Conservation (phyloP, 2,888 invertebrate species). For the Panopea generosa region DNA sequence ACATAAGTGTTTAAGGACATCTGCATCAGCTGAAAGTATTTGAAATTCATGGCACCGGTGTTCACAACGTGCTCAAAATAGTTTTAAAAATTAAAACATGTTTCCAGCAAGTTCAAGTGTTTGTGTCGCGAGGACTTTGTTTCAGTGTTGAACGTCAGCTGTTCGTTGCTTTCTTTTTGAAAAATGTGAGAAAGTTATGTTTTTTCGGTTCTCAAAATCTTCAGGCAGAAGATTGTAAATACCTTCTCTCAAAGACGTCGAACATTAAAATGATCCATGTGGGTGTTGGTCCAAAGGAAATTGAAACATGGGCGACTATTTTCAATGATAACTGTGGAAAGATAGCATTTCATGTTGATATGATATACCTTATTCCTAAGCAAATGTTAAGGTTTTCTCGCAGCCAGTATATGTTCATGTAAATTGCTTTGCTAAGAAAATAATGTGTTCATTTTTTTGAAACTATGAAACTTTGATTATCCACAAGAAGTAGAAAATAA, state of each 20-base stretch:
- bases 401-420: no score
- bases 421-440: no score
- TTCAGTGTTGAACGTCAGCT: constrained; percentile 5
- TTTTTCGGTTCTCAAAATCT: constrained; percentile 6
- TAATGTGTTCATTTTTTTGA: no score
- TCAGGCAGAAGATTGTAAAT: constrained; percentile 2
- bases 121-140: not conserved
- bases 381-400: not conserved
- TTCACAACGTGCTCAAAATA: no score
- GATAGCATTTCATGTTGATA: constrained; percentile 10
- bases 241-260: not conserved
- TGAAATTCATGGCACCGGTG: no score
- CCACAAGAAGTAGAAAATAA: no score
- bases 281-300: no score
- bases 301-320: constrained; percentile 22
- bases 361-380: constrained; percentile 6
- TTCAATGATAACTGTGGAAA: constrained; percentile 10
- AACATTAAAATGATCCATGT: constrained; percentile 5
- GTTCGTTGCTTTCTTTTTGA: constrained; percentile 9
- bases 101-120: no score
- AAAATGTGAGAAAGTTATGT: constrained; percentile 1
- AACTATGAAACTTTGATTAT: no score
- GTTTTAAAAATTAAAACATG: no score
- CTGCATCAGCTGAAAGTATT: no score
- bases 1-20: no score